These are phyloP conservation scores for Dromiciops gliroides DNA, from an alignment of 2,113 vertebrate species.

Conservation along the genomic window DNA sequence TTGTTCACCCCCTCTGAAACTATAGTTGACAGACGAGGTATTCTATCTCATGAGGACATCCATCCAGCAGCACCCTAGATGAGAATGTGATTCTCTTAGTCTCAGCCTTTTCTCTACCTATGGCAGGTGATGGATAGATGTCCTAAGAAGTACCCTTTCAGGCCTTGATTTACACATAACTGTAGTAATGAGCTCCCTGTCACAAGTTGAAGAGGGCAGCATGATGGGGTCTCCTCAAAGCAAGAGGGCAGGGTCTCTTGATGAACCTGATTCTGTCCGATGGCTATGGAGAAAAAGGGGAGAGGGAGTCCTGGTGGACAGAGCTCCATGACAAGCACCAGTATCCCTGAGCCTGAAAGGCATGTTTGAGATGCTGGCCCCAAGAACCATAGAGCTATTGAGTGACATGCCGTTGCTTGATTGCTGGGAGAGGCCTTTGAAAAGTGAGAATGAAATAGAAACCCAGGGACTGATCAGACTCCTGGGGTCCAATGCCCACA, in stretches of 20 bases:
- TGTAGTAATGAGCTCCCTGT: conserved; percentile 3
- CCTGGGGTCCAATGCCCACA: neutral
- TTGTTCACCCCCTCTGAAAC: conserved; percentile 32
- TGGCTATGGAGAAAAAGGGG: neutral
- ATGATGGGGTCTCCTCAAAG: neutral
- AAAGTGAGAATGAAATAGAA: neutral
- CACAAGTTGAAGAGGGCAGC: neutral
- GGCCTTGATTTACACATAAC: conserved; percentile 45
- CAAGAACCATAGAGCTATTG: neutral
- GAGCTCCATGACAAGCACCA: neutral
- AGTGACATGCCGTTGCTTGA: neutral
- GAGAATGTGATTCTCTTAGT: conserved; percentile 11
- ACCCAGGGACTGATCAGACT: neutral
- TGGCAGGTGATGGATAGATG: conserved; percentile 45
- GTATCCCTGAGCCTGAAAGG: neutral
- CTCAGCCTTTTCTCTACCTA: conserved; percentile 2
- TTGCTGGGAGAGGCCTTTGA: neutral
- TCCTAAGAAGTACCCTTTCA: conserved; percentile 23
- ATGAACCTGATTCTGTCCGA: neutral
- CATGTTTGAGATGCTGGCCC: neutral
- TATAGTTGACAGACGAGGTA: conserved; percentile 42
- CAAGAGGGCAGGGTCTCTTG: neutral
- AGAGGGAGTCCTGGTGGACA: neutral
- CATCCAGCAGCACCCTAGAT: neutral
- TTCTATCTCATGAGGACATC: conserved; percentile 60